Evolutionary conservation across 2,888 invertebrate genomes (phyloP), one percentile per base, ranked within the genome.

Genomic region (Papilio gigon): DNA sequence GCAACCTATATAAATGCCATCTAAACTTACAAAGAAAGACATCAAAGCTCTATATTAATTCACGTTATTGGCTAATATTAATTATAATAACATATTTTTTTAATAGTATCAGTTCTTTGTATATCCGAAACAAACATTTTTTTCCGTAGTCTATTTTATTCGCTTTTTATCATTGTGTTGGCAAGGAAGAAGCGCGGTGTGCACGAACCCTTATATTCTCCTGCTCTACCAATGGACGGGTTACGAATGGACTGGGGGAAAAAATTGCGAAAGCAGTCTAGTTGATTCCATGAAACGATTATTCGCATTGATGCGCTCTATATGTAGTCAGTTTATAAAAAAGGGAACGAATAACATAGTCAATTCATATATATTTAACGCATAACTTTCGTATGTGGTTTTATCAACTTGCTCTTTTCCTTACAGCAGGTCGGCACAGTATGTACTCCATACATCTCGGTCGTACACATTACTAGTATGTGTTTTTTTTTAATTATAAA

Each of bases 261-360:
- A 65, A 65, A 68, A 65, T 56, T 60, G 68, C n/a, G 68, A 68
- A 67, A 67, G 62, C 58, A 33, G 22, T 40, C 5, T 58, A 17
- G 40, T 67, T 33, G 56, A 35, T 68, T 58, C 67, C 33, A 14
- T 58, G 62, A 68, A 62, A 63, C 62, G 17, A 17, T 58, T 30
- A 42, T 25, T 30, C 53, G 62, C 33, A 47, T 59, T 44, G 40
- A 20, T 42, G 58, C 30, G 33, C 33, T 30, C 59, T 44, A 12
- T 30, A 33, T 44, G n/a, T 53, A 25, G n/a, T n/a, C 5, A 14
- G 33, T 8, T 64, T 61, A 44, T 64, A 37, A 67, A 60, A 60
- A n/a, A 22, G 22, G 27, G 22, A 25, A 60, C 27, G 22, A 40
- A 60, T 35, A 20, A 35, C 47, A 9, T 11, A 30, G 3, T 3